phyloP scores from a whole-genome alignment of 1,140 invertebrate genomes.

The Heliconius congener region DNA sequence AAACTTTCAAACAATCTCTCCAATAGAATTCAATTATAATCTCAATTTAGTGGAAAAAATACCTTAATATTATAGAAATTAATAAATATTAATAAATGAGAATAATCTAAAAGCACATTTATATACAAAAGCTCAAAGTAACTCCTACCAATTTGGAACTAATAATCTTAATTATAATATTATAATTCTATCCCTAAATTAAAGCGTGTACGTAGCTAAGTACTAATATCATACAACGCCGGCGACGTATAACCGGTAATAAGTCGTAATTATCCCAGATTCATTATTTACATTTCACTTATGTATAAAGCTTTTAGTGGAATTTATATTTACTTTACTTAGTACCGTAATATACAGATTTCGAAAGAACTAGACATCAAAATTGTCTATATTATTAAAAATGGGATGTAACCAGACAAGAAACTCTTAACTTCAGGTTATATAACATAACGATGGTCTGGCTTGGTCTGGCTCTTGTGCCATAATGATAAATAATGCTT shows the following conservation, averaged over 20 bases:
- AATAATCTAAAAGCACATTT: not conserved
- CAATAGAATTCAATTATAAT: too few relatives aligned
- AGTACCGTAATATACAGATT: not conserved
- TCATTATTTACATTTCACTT: slow-evolving; percentile 71
- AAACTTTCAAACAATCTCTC: too few relatives aligned
- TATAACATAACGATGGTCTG: too few relatives aligned
- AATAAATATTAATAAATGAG: not conserved
- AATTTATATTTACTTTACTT: slow-evolving; percentile 4
- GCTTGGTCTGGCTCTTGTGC: too few relatives aligned
- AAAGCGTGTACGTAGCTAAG: slow-evolving; percentile 13
- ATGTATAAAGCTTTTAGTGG: slow-evolving; percentile 36
- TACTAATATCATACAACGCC: slow-evolving; percentile 19
- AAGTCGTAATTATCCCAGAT: slow-evolving; percentile 80
- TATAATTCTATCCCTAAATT: slow-evolving; percentile 16
- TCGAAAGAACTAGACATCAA: not conserved
- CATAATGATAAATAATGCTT: too few relatives aligned
- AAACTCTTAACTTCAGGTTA: too few relatives aligned
- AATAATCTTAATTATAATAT: slow-evolving; percentile 2
- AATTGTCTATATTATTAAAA: not conserved
- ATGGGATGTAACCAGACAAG: too few relatives aligned
- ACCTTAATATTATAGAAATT: not conserved
- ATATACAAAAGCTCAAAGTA: slow-evolving; percentile 3
- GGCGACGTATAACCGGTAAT: slow-evolving; percentile 60
- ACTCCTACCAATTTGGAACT: not conserved
- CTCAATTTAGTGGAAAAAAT: not conserved